Conservation (phyloP, 2,113 vertebrate species). For the Meles meles region DNA sequence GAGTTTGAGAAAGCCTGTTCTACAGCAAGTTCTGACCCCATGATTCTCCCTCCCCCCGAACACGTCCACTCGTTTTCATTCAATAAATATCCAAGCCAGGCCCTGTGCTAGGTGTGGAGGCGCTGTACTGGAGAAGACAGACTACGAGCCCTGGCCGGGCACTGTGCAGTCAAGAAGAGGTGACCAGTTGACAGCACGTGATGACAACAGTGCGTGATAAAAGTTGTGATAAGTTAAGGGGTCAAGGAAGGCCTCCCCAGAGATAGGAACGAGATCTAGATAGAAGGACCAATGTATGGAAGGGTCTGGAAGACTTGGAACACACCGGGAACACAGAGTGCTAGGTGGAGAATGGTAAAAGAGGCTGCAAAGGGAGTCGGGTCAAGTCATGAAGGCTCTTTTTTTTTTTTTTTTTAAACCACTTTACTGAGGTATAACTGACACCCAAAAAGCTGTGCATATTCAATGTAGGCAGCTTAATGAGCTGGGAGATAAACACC, state of each 20-base stretch:
- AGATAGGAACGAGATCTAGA: background rate
- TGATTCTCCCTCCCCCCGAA: background rate
- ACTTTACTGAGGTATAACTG: background rate
- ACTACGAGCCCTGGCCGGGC: background rate
- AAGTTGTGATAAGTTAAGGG: background rate
- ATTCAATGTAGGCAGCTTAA: background rate
- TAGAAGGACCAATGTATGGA: background rate
- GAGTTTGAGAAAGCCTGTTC: background rate
- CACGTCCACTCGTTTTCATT: background rate
- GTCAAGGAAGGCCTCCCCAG: background rate
- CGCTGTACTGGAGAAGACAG: background rate
- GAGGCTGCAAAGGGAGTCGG: background rate
- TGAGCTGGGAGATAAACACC: background rate
- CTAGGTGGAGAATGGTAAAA: background rate
- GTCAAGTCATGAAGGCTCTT: background rate
- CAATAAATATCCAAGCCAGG: background rate
- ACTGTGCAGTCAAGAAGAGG: background rate
- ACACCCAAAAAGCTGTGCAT: background rate
- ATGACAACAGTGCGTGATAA: background rate
- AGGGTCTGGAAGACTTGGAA: background rate
- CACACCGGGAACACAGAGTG: background rate
- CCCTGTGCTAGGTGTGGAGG: background rate
- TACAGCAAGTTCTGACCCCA: background rate
- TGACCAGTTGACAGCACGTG: background rate
- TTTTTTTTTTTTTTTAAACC: background rate